Conservation (phyloP, 2,113 vertebrate species). For the Oceanites oceanicus region DNA sequence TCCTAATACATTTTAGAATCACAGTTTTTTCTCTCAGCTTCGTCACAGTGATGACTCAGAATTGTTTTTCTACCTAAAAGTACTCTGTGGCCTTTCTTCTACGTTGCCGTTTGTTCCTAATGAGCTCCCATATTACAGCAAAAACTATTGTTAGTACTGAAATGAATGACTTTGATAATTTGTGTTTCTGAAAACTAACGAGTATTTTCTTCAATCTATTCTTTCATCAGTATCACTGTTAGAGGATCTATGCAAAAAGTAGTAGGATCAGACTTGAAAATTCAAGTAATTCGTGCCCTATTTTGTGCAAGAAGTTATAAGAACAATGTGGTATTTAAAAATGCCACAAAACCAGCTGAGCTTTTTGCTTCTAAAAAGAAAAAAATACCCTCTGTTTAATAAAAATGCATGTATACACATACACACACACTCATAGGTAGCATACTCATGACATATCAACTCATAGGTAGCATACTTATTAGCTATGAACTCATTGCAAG, state of each 20-base stretch:
- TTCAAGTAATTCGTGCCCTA: neutral
- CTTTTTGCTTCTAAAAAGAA: neutral
- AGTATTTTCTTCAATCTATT: neutral
- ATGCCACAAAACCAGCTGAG: neutral
- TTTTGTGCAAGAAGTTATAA: neutral
- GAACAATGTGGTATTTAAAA: neutral
- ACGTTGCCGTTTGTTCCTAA: rapidly evolving
- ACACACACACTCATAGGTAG: neutral
- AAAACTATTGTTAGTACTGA: neutral
- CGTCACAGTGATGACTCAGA: neutral
- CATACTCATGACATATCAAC: too few species aligned
- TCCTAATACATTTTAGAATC: neutral
- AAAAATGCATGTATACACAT: neutral
- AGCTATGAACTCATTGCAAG: neutral
- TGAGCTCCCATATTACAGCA: neutral
- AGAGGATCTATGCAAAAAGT: neutral
- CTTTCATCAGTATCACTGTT: neutral
- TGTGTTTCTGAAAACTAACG: neutral
- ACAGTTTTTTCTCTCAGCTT: neutral
- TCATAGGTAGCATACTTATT: neutral
- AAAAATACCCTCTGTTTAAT: neutral
- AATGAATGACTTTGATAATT: neutral
- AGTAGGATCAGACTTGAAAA: neutral
- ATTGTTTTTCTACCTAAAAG: neutral
- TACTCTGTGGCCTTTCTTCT: neutral